These are phyloP conservation scores for Molanna angustata DNA, from an alignment of 2,888 invertebrate species.

Conservation along the genomic window DNA sequence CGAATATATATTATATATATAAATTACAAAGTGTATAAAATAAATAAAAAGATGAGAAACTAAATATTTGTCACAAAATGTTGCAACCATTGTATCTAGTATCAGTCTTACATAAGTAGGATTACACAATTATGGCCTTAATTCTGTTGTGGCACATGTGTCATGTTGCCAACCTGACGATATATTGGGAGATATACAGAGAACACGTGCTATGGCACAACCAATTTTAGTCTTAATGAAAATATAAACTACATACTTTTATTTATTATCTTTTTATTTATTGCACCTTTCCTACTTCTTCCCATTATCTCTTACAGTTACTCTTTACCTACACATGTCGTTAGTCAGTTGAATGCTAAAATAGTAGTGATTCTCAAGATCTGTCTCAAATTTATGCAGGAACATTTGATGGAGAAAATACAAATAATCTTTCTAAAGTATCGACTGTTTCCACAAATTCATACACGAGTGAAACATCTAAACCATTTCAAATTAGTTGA, in stretches of 20 bases:
- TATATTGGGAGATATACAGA: slow-evolving; percentile 18
- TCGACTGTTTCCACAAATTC: no score
- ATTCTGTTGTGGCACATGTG: slow-evolving; percentile 12
- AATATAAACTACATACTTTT: slow-evolving; percentile 32
- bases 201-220: slow-evolving; percentile 29
- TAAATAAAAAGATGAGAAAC: slow-evolving; percentile 10
- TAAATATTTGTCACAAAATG: slow-evolving; percentile 17
- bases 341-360: no score
- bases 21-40: slow-evolving; percentile 17
- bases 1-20: slow-evolving; percentile 20
- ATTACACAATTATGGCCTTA: slow-evolving; percentile 34
- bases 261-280: no score
- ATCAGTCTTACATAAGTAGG: slow-evolving; percentile 29
- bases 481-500: no score
- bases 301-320: no score
- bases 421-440: no score
- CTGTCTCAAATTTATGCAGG: no score
- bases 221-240: slow-evolving; percentile 32
- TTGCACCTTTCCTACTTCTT: no score
- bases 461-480: no score
- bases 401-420: no score
- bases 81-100: slow-evolving; percentile 22
- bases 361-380: no score
- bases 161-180: background rate
- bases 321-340: no score